phyloP scores from a whole-genome alignment of 2,113 vertebrate genomes.

The Actinemys pallida region DNA sequence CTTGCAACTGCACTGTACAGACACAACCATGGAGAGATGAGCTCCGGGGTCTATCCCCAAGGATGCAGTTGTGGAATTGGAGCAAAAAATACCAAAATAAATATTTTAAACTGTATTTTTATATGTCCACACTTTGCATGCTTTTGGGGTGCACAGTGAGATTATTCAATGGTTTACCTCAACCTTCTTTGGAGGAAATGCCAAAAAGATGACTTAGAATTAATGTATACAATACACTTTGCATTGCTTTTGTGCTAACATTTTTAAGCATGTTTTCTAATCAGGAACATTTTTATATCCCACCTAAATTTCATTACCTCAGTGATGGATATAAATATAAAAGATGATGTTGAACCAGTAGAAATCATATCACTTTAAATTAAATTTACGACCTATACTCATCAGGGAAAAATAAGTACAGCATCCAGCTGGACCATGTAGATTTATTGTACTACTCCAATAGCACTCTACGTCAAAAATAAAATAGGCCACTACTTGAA shows the following conservation, averaged over 20 bases:
- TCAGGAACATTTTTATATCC: conserved; percentile 12
- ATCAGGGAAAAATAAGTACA: conserved; percentile 6
- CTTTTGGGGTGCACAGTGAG: neutral
- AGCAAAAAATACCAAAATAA: neutral
- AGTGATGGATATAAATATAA: neutral
- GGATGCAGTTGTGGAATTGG: neutral
- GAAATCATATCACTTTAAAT: neutral
- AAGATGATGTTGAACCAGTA: neutral
- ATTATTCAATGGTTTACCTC: neutral
- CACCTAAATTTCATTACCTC: neutral
- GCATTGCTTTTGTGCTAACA: conserved; percentile 15
- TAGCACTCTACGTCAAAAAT: neutral
- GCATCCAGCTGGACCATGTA: neutral
- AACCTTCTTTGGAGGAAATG: neutral
- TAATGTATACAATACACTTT: neutral
- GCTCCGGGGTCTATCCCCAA: neutral
- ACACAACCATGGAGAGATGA: neutral
- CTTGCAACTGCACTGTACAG: neutral
- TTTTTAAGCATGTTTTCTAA: conserved; percentile 29
- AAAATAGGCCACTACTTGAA: neutral
- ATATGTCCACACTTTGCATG: neutral
- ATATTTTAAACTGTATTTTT: neutral
- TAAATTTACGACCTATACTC: neutral
- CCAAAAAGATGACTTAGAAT: neutral
- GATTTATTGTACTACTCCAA: neutral